Percentiles rank a stretch among this genome's conserved stretches.
Conservation (phyloP, 2,797 vertebrate species). For the Taeniopygia guttata region DNA sequence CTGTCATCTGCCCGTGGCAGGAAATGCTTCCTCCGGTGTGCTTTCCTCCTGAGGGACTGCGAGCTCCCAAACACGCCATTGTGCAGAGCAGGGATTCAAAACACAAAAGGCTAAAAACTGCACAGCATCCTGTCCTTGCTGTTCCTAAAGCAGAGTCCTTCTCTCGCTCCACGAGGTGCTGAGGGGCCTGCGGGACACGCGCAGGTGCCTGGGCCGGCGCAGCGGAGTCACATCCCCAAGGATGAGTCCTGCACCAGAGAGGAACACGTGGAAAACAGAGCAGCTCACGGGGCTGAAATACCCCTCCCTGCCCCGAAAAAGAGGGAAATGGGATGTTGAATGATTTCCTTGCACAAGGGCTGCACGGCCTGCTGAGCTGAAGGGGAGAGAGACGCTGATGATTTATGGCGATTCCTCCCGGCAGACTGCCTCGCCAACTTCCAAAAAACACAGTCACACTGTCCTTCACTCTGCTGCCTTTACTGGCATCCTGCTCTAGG, state of each 20-base stretch:
- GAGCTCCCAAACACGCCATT: constrained; percentile 29
- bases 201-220: neutral
- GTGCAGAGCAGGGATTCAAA: constrained; percentile 39
- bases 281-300: neutral
- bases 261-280: neutral
- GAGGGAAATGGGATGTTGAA: neutral
- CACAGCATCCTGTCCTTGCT: constrained; percentile 59
- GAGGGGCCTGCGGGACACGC: neutral
- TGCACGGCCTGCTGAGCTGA: neutral
- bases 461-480: neutral
- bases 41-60: constrained; percentile 49
- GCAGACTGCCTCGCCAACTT: neutral
- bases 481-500: neutral
- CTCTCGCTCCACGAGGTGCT: neutral
- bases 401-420: neutral
- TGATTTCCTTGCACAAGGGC: neutral
- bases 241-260: neutral
- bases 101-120: constrained; percentile 69
- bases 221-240: neutral
- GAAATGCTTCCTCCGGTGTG: constrained; percentile 59
- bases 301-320: neutral
- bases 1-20: constrained; percentile 38
- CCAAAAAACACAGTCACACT: neutral
- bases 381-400: neutral
- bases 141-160: neutral